phyloP scores from a whole-genome alignment of 2,797 vertebrate genomes.

The Gallinago stenura region DNA sequence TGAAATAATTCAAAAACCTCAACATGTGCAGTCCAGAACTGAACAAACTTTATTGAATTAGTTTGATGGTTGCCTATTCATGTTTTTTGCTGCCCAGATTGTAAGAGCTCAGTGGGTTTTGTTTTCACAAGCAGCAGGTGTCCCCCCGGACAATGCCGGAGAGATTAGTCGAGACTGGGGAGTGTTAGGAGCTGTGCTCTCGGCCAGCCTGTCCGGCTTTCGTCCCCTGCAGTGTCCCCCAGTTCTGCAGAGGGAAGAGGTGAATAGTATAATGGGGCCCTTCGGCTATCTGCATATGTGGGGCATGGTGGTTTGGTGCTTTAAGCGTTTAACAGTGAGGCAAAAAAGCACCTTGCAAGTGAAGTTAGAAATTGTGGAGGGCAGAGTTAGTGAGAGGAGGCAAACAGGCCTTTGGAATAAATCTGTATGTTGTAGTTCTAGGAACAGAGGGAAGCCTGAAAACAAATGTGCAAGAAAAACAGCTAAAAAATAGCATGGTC shows the following conservation, averaged over 20 bases:
- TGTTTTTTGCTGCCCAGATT: not conserved
- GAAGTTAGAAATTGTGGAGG: not conserved
- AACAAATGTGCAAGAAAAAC: not conserved
- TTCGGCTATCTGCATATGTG: rapidly evolving
- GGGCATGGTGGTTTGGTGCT: rapidly evolving
- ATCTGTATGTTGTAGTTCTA: not conserved
- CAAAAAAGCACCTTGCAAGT: not conserved
- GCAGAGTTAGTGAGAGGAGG: not conserved
- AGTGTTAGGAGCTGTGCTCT: not conserved
- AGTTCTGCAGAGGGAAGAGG: not conserved
- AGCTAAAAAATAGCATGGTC: not conserved
- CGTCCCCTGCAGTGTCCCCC: not conserved
- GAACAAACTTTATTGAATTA: not conserved
- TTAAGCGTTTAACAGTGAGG: not conserved
- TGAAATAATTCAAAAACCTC: not conserved
- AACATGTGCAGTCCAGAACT: not conserved
- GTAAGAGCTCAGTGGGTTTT: not conserved
- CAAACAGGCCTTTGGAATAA: not conserved
- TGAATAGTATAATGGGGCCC: rapidly evolving
- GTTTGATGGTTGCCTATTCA: not conserved
- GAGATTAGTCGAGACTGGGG: not conserved
- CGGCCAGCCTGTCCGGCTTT: rapidly evolving
- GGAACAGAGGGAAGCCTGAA: not conserved
- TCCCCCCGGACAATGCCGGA: not conserved
- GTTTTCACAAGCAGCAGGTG: slow-evolving; percentile 27